Evolutionary conservation across 2,888 invertebrate species (phyloP).

Genomic region (Netelia fuscicornis): DNA sequence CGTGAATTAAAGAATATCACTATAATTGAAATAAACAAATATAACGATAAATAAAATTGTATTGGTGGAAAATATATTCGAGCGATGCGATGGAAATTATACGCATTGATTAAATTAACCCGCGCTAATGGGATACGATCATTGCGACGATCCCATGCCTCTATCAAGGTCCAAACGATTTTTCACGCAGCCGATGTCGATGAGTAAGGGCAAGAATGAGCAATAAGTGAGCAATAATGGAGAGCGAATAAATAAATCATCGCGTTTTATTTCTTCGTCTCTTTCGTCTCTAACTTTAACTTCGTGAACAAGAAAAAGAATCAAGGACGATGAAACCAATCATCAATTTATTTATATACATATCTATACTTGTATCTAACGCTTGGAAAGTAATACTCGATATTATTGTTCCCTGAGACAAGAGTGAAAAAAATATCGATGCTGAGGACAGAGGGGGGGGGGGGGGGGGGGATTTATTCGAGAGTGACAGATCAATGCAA

Average conservation of each 20-base stretch:
- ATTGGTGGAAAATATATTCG: neutral
- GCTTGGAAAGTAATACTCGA: neutral
- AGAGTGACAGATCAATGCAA: conserved; percentile 18
- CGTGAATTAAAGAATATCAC: no score
- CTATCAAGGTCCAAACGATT: conserved; percentile 10
- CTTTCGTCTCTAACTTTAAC: neutral
- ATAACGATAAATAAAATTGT: neutral
- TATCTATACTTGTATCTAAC: neutral
- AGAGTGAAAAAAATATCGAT: neutral
- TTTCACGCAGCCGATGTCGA: neutral
- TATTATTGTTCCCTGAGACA: neutral
- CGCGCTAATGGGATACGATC: neutral
- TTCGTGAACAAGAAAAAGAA: neutral
- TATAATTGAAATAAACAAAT: neutral
- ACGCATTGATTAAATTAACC: neutral
- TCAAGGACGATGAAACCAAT: neutral
- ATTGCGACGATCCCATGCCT: neutral
- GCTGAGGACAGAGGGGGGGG: no score
- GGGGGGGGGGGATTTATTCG: neutral
- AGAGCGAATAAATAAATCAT: neutral
- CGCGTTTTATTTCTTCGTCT: neutral
- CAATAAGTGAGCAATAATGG: neutral
- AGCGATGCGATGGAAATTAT: no score
- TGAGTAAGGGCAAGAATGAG: neutral
- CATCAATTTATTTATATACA: neutral